Evolutionary conservation across 2,888 invertebrate species (phyloP).

Genomic region (Kuschelorhynchus macadamiae): DNA sequence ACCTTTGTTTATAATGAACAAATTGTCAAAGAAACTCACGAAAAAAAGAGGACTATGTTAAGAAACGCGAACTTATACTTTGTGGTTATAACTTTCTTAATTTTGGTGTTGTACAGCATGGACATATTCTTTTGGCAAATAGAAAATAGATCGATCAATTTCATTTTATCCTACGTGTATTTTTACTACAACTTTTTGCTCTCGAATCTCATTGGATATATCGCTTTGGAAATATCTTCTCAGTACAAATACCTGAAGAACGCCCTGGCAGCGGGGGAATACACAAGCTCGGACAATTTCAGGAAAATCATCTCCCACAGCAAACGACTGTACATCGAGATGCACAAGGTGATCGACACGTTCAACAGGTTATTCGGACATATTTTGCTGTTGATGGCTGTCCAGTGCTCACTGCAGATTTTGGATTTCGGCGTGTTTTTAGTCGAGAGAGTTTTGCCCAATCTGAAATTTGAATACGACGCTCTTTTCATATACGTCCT

Average conservation of each 20-base stretch:
- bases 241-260: constrained; percentile 41
- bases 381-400: constrained; percentile 38
- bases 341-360: constrained; percentile 35
- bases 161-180: constrained; percentile 40
- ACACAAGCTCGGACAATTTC: constrained; percentile 26
- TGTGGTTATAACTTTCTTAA: constrained; percentile 28
- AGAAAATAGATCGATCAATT: constrained; percentile 31
- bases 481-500: constrained; percentile 32
- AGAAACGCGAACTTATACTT: constrained; percentile 41
- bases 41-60: constrained; percentile 22
- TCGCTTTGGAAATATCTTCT: constrained; percentile 36
- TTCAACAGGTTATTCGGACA: constrained; percentile 43
- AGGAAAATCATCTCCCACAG: constrained; percentile 31
- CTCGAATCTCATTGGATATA: constrained; percentile 38
- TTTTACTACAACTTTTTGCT: constrained; percentile 43
- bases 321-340: constrained; percentile 34
- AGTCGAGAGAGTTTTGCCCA: constrained; percentile 38
- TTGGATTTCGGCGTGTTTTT: constrained; percentile 45
- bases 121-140: constrained; percentile 46
- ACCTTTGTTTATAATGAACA: constrained; percentile 34
- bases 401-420: constrained; percentile 43
- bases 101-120: constrained; percentile 32
- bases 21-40: constrained; percentile 35
- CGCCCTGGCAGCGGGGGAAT: constrained; percentile 31
- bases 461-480: constrained; percentile 34